A percentile compares a stretch with the other conserved stretches of the same genome.
These are phyloP conservation scores for Galbula dea DNA, from an alignment of 2,113 vertebrate species.

Conservation along the genomic window DNA sequence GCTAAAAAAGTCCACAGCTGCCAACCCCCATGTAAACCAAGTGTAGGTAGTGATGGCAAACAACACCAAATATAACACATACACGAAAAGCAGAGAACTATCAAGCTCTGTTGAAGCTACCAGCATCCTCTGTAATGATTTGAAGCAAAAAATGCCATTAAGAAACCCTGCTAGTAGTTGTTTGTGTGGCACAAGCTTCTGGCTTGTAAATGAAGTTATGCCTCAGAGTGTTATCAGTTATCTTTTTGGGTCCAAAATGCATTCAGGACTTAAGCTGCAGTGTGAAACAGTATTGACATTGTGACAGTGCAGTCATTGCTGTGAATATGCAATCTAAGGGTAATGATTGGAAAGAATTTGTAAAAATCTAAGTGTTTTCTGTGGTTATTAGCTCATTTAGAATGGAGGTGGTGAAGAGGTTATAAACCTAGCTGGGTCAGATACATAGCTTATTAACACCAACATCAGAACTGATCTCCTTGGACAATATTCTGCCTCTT, in stretches of 20 bases:
- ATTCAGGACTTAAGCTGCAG: neutral
- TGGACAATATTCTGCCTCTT: neutral
- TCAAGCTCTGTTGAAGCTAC: neutral
- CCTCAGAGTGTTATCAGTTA: neutral
- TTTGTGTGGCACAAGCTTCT: neutral
- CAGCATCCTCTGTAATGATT: neutral
- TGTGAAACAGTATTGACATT: neutral
- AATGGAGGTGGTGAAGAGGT: neutral
- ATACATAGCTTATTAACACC: neutral
- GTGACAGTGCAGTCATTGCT: neutral
- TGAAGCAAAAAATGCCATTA: conserved; percentile 3
- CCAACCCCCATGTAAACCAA: neutral
- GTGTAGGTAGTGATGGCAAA: neutral
- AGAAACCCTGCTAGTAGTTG: neutral
- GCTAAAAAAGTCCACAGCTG: neutral
- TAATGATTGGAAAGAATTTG: neutral
- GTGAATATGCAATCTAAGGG: neutral
- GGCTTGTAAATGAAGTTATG: neutral
- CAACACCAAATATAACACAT: neutral
- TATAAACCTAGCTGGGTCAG: neutral
- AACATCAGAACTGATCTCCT: neutral
- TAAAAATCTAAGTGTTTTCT: neutral
- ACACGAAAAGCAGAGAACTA: neutral
- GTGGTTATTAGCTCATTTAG: neutral
- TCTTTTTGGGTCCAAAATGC: neutral